Evolutionary conservation across 2,113 vertebrate genomes (phyloP).

Genomic region (Scolopax mira): DNA sequence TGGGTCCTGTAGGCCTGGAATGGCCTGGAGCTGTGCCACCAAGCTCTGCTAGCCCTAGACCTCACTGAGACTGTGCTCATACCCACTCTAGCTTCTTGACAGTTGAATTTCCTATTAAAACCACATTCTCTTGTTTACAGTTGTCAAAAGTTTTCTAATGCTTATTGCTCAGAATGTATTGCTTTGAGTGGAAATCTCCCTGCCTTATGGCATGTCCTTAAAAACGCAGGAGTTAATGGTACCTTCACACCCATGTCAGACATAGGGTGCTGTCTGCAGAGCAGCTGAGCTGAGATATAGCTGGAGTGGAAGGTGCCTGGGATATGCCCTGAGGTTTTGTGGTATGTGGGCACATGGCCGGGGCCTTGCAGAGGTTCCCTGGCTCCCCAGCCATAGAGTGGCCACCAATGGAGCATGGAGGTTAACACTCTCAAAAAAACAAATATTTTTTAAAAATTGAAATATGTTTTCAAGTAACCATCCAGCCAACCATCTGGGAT

Average conservation of each 20-base stretch:
- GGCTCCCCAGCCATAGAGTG: rapidly evolving
- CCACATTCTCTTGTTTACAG: neutral
- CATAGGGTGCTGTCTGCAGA: neutral
- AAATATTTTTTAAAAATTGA: neutral
- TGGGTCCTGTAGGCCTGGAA: neutral
- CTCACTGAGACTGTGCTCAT: neutral
- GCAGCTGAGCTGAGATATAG: neutral
- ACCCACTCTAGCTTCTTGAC: neutral
- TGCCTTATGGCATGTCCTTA: neutral
- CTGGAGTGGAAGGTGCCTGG: neutral
- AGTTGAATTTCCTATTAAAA: neutral
- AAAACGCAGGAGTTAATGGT: neutral
- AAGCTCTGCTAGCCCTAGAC: neutral
- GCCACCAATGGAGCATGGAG: rapidly evolving
- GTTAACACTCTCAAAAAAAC: neutral
- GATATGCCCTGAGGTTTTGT: neutral
- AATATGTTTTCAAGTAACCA: neutral
- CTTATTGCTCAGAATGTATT: neutral
- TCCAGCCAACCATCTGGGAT: neutral
- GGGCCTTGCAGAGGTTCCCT: neutral
- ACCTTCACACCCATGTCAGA: neutral
- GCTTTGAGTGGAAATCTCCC: neutral
- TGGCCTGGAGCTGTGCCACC: neutral
- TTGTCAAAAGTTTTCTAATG: neutral
- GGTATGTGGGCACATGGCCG: rapidly evolving